A percentile compares a stretch with the other conserved stretches of the same genome.
Conservation (phyloP, 2,797 vertebrate species). For the Dipus sagitta region DNA sequence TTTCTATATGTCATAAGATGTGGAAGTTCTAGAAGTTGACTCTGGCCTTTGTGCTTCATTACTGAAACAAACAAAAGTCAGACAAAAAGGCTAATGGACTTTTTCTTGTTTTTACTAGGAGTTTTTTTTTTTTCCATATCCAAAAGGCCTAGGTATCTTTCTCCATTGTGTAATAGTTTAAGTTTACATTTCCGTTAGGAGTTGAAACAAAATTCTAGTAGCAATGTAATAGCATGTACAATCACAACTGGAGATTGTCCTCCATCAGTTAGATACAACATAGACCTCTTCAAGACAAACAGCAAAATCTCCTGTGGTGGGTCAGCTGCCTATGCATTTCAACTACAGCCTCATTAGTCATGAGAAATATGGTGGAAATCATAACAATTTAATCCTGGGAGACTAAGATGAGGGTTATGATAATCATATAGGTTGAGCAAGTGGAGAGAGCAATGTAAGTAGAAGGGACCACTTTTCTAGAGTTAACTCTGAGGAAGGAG, state of each 20-base stretch:
- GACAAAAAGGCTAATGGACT: not conserved
- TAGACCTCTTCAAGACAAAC: not conserved
- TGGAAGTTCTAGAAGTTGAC: not conserved
- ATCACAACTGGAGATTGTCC: not conserved
- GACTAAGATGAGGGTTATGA: not conserved
- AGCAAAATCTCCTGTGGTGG: not conserved
- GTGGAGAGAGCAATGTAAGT: not conserved
- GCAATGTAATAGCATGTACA: not conserved
- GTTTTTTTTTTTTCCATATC: not conserved
- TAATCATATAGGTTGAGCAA: not conserved
- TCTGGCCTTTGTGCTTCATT: not conserved
- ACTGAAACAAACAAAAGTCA: constrained; percentile 3
- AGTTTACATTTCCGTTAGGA: not conserved
- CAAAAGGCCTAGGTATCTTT: not conserved
- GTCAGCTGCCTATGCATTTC: not conserved
- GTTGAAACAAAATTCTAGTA: not conserved
- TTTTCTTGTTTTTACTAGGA: not conserved
- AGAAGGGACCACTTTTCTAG: not conserved
- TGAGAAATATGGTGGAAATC: not conserved
- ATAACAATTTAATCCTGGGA: not conserved
- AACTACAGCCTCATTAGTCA: not conserved
- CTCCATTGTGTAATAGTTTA: not conserved
- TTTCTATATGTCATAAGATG: not conserved
- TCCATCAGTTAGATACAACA: not conserved
- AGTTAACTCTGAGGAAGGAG: not conserved